These are phyloP conservation scores for Lanius ludovicianus DNA, from an alignment of 2,113 vertebrate species.

Conservation along the genomic window DNA sequence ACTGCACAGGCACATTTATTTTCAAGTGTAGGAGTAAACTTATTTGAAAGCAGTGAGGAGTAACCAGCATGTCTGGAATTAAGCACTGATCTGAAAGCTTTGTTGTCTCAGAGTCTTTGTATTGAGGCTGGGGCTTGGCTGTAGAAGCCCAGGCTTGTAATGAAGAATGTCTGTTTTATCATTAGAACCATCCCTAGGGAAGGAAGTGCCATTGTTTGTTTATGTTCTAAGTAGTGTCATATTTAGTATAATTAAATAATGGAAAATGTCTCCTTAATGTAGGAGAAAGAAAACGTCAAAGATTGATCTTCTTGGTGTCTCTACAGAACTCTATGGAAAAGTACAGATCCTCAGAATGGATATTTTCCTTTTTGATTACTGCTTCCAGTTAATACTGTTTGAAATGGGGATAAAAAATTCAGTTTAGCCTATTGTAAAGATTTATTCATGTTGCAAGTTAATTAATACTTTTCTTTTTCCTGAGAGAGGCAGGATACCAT, in stretches of 20 bases:
- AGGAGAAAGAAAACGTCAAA: neutral
- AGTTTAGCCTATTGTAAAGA: neutral
- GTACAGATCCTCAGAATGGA: neutral
- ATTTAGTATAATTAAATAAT: constrained; percentile 18
- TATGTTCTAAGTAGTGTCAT: neutral
- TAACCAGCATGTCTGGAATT: neutral
- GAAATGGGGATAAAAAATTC: neutral
- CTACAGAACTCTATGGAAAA: neutral
- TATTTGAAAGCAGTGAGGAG: neutral
- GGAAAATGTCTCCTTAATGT: neutral
- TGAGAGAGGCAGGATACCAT: neutral
- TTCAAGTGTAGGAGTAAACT: neutral
- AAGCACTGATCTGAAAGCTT: neutral
- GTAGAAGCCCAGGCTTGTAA: neutral
- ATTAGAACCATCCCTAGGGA: neutral
- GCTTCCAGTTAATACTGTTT: neutral
- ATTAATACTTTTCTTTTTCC: neutral
- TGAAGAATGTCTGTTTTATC: neutral
- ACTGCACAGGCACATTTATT: neutral
- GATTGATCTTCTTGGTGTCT: neutral
- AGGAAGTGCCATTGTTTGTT: neutral
- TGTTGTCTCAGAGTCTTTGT: neutral
- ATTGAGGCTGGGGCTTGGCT: neutral
- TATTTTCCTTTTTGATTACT: neutral
- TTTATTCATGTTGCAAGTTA: neutral